Percentiles rank a stretch among this genome's conserved stretches.
Evolutionary conservation across 2,888 invertebrate species (phyloP).

Genomic region (Lacanobia wlatinum): DNA sequence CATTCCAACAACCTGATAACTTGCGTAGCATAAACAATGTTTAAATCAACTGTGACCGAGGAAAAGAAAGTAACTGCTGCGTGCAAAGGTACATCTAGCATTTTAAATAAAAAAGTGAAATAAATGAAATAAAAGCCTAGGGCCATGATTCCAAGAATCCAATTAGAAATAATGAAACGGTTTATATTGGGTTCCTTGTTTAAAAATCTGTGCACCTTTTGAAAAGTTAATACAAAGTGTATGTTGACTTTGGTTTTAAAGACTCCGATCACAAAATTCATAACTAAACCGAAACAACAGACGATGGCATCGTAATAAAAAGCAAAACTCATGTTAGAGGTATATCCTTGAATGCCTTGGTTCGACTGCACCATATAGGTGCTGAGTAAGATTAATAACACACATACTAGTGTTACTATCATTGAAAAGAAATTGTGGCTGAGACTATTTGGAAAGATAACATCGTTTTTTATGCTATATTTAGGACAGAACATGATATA

Average conservation of each 20-base stretch:
- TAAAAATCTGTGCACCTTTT: constrained; percentile 1
- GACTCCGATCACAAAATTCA: background rate
- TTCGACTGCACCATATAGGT: background rate
- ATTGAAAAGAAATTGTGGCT: background rate
- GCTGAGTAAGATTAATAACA: background rate
- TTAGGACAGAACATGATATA: constrained; percentile 4
- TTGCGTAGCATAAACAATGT: background rate
- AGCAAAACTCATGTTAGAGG: background rate
- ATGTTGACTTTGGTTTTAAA: background rate
- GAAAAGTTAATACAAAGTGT: background rate
- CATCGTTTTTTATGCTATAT: background rate
- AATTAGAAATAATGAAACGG: background rate
- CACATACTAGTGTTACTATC: background rate
- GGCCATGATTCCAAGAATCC: background rate
- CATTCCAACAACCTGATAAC: background rate
- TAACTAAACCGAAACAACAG: background rate
- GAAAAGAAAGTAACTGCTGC: background rate
- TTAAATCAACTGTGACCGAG: background rate
- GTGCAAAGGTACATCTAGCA: background rate
- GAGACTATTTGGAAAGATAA: too few species aligned
- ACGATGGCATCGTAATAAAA: background rate
- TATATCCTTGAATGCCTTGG: background rate
- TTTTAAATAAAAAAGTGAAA: background rate
- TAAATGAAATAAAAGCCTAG: background rate
- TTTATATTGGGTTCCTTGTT: background rate